Evolutionary conservation across 1,140 invertebrate species (phyloP), one percentile per base, ranked within the genome.

Genomic region (Pachyrhynchus sulphureomaculatus): DNA sequence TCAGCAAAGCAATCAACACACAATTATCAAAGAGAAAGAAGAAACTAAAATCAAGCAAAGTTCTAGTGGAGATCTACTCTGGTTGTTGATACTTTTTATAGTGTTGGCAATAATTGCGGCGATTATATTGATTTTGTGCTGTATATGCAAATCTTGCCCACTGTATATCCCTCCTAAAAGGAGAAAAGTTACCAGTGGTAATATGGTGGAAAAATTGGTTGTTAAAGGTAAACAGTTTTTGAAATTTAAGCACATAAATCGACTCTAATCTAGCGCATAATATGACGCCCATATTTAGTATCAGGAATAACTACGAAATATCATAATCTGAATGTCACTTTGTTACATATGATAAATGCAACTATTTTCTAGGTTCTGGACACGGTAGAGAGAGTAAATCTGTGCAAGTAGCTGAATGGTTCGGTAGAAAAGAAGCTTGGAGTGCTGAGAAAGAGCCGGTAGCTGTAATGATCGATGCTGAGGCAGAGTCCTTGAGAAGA

Each of bases 131-230:
- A 84, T 92, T 47, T 79, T 88, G 18, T 92, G 91, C 75, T 92
- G 90, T 69, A 85, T 91, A 51, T 91, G 89, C 72, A 84, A 87
- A 65, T 86, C 86, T 64, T 93, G 91, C 77, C 90, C 89, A 2
- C 82, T 90, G 47, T 92, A 91, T 66, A 86, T 87, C 77, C 84
- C 85, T 42, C 84, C 88, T n/a, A 86, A 85, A 79, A 53, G 66
- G 51, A 32, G 66, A 41, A 58, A 66, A 68, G 58, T 47, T 62
- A 39, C 21, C 9, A 68, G 42, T 60, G 72, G 57, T 53, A 70
- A 54, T 21, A 58, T 70, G 24, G 65, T 70, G 2, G 59, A 67
- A 34, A 70, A 68, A 42, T 24, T 66, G 13, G 45, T 68, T 26
- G 44, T 67, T 21, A 58, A 53, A 41, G 59, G 59, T 62, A 36